Percentiles rank a stretch among this genome's conserved stretches.
Conservation (phyloP, 2,888 invertebrate genomes). For the Eucriotettix oculatus region DNA sequence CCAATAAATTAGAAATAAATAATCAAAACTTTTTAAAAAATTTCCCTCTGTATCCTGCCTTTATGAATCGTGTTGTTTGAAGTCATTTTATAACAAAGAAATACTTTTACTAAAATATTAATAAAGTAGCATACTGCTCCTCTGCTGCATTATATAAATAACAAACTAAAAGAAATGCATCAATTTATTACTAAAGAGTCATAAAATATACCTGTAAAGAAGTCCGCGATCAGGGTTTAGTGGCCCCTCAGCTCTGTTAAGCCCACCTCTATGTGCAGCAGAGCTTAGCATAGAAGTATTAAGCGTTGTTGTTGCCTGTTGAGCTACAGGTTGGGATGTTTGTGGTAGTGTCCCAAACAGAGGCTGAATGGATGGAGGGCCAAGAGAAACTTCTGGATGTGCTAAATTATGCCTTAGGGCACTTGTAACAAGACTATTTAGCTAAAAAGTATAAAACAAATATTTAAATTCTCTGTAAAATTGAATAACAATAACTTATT, state of each 20-base stretch:
- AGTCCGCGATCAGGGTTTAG: conserved; percentile 26
- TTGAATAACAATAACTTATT: too few species aligned
- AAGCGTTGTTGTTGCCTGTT: background rate
- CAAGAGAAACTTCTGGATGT: too few species aligned
- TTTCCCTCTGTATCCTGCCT: too few species aligned
- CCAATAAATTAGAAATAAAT: background rate
- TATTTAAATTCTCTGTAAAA: too few species aligned
- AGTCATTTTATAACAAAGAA: too few species aligned
- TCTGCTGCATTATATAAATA: background rate
- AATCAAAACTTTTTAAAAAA: too few species aligned
- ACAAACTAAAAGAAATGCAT: background rate
- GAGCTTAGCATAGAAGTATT: conserved; percentile 5
- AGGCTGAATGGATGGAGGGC: conserved; percentile 2
- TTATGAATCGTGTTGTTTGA: too few species aligned
- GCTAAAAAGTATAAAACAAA: background rate
- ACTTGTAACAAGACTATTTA: conserved; percentile 19
- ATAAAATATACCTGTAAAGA: conserved; percentile 22
- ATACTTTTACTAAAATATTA: background rate
- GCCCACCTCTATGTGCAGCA: conserved; percentile 21
- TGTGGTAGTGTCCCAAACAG: background rate
- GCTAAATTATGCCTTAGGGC: conserved; percentile 2
- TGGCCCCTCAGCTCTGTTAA: conserved; percentile 34
- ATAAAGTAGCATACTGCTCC: background rate
- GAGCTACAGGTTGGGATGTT: background rate
- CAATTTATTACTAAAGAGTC: too few species aligned